Conservation (phyloP, 2,797 vertebrate genomes). For the Ciconia nigra region DNA sequence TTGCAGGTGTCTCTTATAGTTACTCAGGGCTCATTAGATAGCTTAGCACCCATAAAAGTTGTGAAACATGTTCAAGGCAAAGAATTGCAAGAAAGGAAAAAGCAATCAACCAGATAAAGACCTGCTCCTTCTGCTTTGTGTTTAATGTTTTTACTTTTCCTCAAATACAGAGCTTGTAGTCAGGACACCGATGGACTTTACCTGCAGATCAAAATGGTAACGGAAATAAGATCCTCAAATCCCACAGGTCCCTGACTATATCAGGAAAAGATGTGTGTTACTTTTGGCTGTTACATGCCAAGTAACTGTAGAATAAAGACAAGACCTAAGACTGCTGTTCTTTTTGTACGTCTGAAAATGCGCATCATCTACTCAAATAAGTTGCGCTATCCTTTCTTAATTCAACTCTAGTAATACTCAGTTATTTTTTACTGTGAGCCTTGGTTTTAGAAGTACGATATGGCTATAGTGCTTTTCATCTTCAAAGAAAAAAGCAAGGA, state of each 20-base stretch:
- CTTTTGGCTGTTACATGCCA: not conserved
- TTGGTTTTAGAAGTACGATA: not conserved
- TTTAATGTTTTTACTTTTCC: not conserved
- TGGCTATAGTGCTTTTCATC: not conserved
- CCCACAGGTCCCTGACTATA: not conserved
- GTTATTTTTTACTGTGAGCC: not conserved
- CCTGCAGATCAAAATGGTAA: not conserved
- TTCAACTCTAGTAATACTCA: not conserved
- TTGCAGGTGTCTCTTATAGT: slow-evolving; percentile 30
- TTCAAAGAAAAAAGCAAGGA: not conserved
- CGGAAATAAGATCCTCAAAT: not conserved
- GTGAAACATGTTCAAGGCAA: not conserved
- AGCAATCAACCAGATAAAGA: not conserved
- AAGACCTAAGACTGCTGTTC: not conserved
- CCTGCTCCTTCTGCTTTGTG: not conserved
- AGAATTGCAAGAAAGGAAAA: not conserved
- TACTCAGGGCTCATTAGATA: slow-evolving; percentile 1
- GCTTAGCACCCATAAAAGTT: not conserved
- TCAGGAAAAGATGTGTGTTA: not conserved
- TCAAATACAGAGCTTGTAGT: not conserved
- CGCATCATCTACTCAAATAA: not conserved
- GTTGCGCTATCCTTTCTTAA: not conserved
- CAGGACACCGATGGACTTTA: not conserved
- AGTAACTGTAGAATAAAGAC: not conserved
- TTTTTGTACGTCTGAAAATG: not conserved